phyloP scores from a whole-genome alignment of 1,140 invertebrate species.

The Leguminivora glycinivorella region DNA sequence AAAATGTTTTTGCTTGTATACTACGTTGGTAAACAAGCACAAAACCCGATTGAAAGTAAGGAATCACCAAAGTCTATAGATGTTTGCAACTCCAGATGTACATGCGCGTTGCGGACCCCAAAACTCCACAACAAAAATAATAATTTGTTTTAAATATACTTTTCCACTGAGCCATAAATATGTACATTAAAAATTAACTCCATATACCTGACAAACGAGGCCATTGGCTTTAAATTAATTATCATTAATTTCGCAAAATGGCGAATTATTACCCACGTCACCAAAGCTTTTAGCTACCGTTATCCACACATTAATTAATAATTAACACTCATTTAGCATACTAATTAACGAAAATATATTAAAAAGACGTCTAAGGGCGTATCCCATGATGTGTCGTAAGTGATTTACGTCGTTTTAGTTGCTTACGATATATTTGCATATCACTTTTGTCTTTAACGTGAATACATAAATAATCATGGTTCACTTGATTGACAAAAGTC shows the following conservation, averaged over 20 bases:
- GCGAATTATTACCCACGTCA: slow-evolving; percentile 25
- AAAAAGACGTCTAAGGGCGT: slow-evolving; percentile 1
- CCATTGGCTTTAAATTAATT: slow-evolving; percentile 13
- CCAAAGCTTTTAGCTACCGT: slow-evolving; percentile 15
- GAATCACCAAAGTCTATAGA: no score
- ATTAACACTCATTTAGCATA: slow-evolving; percentile 23
- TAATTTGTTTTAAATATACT: background rate
- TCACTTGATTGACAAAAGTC: no score
- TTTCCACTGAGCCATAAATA: background rate
- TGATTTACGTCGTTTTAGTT: background rate
- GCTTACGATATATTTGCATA: background rate
- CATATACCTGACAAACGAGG: background rate
- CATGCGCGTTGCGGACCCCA: no score
- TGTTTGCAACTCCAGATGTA: no score
- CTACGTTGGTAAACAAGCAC: no score
- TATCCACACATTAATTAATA: slow-evolving; percentile 19
- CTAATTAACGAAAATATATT: slow-evolving; percentile 8
- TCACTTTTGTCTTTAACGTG: no score
- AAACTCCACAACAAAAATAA: background rate
- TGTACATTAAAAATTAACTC: background rate
- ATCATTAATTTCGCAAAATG: slow-evolving; percentile 11
- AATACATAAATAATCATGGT: no score
- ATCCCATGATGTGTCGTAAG: background rate
- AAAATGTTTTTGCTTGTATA: no score
- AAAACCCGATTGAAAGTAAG: no score